A percentile compares a stretch with the other conserved stretches of the same genome.
Conservation (phyloP, 2,113 vertebrate genomes). For the Stigmatopora nigra region DNA sequence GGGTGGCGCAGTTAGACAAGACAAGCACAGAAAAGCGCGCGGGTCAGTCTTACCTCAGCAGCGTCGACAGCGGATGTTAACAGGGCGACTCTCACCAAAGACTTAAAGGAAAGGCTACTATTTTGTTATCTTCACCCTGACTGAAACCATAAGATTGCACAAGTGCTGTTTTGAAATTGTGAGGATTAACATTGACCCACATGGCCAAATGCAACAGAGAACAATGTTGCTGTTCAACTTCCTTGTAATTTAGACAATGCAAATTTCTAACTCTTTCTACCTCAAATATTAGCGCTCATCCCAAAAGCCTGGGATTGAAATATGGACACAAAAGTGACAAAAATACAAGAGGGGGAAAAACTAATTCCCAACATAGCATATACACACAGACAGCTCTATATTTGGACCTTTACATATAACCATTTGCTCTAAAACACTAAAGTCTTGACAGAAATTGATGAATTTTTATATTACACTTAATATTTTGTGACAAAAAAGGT, state of each 20-base stretch:
- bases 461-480: constrained; percentile 33
- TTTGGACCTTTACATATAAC: constrained; percentile 43
- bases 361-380: neutral
- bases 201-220: neutral
- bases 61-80: constrained; percentile 53
- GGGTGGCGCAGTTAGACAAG: constrained; percentile 31
- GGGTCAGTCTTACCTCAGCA: constrained; percentile 61
- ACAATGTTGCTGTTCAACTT: neutral
- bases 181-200: neutral
- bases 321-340: constrained; percentile 6
- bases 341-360: constrained; percentile 6
- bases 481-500: constrained; percentile 4
- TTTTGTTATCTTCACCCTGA: neutral
- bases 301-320: no score
- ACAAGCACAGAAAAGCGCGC: constrained; percentile 44
- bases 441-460: constrained; percentile 36
- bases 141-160: neutral
- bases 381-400: no score
- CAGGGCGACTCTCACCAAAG: constrained; percentile 51
- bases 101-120: constrained; percentile 32
- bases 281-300: no score
- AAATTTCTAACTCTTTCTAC: neutral
- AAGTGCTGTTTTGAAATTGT: neutral
- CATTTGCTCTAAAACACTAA: constrained; percentile 48
- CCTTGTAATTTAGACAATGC: neutral